A percentile compares a stretch with the other conserved stretches of the same genome.
Evolutionary conservation across 2,888 invertebrate species (phyloP).

Genomic region (Acrobasis suavella): DNA sequence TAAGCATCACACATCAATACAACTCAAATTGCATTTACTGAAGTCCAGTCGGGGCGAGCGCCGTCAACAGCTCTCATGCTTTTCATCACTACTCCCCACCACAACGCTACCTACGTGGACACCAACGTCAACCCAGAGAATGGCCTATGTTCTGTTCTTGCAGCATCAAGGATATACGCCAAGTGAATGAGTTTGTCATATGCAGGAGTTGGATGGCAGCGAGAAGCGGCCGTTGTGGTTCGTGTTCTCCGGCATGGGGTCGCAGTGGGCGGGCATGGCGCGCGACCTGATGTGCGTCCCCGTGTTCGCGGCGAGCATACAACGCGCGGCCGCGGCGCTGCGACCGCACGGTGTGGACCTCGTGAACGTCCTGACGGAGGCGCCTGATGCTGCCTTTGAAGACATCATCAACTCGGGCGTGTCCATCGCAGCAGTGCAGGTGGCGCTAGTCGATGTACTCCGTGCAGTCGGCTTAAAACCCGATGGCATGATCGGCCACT

Average conservation of each 20-base stretch:
- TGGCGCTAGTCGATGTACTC: constrained; percentile 96
- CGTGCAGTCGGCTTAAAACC: constrained; percentile 89
- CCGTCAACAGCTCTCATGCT: too few relatives aligned
- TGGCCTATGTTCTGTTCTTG: too few relatives aligned
- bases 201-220: constrained; percentile 58
- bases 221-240: constrained; percentile 93
- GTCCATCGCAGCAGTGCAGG: constrained; percentile 97
- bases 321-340: constrained; percentile 88
- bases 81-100: too few relatives aligned
- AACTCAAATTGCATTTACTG: too few relatives aligned
- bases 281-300: constrained; percentile 92
- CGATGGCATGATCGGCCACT: constrained; percentile 98
- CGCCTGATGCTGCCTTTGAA: constrained; percentile 89
- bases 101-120: too few relatives aligned
- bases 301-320: constrained; percentile 89
- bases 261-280: constrained; percentile 98
- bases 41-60: too few relatives aligned
- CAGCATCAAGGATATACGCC: too few relatives aligned
- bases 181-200: too few relatives aligned
- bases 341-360: constrained; percentile 91
- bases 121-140: too few relatives aligned
- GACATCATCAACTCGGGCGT: constrained; percentile 95
- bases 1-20: too few relatives aligned
- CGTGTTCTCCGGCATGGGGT: constrained; percentile 98
- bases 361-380: constrained; percentile 88